These are phyloP conservation scores for Catamblyrhynchus diadema DNA, from an alignment of 2,797 vertebrate genomes.

Conservation along the genomic window DNA sequence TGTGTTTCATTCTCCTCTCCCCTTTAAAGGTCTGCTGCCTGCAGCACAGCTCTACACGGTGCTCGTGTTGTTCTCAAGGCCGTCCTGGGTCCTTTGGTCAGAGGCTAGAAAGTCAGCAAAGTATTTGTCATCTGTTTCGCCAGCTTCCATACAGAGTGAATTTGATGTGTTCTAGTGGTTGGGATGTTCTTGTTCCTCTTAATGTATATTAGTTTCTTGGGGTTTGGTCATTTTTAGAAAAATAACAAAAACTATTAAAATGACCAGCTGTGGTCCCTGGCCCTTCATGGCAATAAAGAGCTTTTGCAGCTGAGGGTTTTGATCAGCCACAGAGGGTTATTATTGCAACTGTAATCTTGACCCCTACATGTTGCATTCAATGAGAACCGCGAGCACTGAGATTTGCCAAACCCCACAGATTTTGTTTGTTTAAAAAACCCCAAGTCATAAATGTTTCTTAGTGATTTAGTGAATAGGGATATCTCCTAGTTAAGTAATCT, in stretches of 20 bases:
- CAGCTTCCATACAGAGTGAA: background rate
- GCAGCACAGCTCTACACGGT: fast-evolving
- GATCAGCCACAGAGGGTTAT: background rate
- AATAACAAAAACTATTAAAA: background rate
- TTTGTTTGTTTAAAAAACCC: background rate
- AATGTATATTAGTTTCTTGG: background rate
- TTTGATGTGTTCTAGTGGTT: background rate
- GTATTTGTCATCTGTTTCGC: background rate
- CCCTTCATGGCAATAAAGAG: background rate
- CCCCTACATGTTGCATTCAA: background rate
- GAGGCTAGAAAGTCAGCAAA: background rate
- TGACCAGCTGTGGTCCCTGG: background rate
- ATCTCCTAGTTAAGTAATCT: background rate
- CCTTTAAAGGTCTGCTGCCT: background rate
- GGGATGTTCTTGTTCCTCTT: background rate
- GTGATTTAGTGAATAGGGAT: background rate
- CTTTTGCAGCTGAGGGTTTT: background rate
- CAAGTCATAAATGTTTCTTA: background rate
- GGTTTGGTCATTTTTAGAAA: background rate
- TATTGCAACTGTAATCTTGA: background rate
- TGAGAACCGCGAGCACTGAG: background rate
- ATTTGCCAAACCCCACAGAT: background rate
- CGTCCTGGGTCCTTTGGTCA: background rate
- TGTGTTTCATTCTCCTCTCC: background rate
- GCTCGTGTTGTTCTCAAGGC: fast-evolving